Base-by-base conservation (phyloP, 2,113 vertebrate genomes). In the Apodemus sylvaticus region DNA sequence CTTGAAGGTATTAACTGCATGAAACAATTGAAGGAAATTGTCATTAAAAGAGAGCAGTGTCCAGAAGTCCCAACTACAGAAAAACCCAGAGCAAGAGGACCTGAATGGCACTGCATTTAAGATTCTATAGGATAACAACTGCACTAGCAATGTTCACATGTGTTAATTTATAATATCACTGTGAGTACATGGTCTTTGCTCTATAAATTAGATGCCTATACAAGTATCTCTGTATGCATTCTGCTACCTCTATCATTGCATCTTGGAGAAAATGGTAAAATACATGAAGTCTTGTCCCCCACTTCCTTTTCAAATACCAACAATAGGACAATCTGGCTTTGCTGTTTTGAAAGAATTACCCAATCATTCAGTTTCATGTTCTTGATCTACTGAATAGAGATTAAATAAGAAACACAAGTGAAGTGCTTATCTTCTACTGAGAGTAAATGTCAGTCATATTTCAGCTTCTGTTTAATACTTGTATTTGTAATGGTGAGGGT, bases 221-320 rank as follows among this genome's bases (percentile, higher is more conserved):
- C n/a, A 24, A 64, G 0, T 51, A 53, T 60, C 17, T 60, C 1
- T 39, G 31, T 62, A 55, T 39, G 24, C 11, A n/a, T 76, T 3
- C 81, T 2, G 70, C 48, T 68, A 4, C 2, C 17, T 60, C 36
- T 66, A 92, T 24, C 4, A 86, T 31, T 34, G 36, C 0, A 58
- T 2, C 31, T 89, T 55, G 26, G 8, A 51, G 26, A 6, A 86
- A 39, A 14, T 1, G 13, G 53, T 71, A 26, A 66, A 39, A 8
- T 60, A 4, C 3, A 34, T 3, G 5, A 14, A 74, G 53, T 62
- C 13, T 8, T 48, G 1, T 74, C 1, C 1, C 12, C 0, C 9
- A 20, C 1, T 68, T 19, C 26, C 45, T 4, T 22, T 92, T 71
- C 70, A 39, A n/a, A 39, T 39, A 34, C 12, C 1, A 48, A 11